These are phyloP conservation scores for Isurus oxyrinchus DNA, from an alignment of 2,113 vertebrate genomes.

Conservation along the genomic window DNA sequence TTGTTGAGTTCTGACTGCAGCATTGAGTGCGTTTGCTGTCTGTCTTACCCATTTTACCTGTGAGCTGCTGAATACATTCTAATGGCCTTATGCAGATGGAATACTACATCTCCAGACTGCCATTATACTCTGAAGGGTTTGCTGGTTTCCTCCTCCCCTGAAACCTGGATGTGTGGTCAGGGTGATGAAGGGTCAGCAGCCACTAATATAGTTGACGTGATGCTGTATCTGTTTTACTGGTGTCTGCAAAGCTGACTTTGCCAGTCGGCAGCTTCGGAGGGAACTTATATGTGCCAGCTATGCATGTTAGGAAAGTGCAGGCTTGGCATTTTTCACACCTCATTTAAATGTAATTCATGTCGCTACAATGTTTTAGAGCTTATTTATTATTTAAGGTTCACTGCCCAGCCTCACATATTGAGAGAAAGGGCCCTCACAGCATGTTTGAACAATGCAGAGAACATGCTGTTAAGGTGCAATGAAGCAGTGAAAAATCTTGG, in stretches of 20 bases:
- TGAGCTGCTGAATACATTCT: not conserved
- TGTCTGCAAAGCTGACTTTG: not conserved
- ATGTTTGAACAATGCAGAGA: not conserved
- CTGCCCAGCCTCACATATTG: not conserved
- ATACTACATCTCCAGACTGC: not conserved
- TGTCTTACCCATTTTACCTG: not conserved
- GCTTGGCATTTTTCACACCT: not conserved
- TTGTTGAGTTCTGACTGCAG: not conserved
- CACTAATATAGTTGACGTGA: not conserved
- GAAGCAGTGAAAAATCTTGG: not conserved
- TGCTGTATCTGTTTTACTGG: not conserved
- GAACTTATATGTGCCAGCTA: not conserved
- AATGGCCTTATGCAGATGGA: not conserved
- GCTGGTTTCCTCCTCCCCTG: not conserved
- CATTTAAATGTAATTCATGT: not conserved
- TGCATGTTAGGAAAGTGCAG: not conserved
- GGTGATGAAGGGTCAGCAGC: not conserved
- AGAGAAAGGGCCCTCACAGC: not conserved
- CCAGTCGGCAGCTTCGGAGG: not conserved
- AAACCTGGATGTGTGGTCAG: not conserved
- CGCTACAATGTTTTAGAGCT: not conserved
- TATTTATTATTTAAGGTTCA: not conserved
- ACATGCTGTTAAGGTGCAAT: not conserved
- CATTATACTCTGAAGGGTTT: not conserved
- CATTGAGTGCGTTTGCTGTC: not conserved